A percentile compares a stretch with the other conserved stretches of the same genome.
These are phyloP conservation scores for Phrynocephalus versicolor DNA, from an alignment of 2,113 vertebrate genomes.

Conservation along the genomic window DNA sequence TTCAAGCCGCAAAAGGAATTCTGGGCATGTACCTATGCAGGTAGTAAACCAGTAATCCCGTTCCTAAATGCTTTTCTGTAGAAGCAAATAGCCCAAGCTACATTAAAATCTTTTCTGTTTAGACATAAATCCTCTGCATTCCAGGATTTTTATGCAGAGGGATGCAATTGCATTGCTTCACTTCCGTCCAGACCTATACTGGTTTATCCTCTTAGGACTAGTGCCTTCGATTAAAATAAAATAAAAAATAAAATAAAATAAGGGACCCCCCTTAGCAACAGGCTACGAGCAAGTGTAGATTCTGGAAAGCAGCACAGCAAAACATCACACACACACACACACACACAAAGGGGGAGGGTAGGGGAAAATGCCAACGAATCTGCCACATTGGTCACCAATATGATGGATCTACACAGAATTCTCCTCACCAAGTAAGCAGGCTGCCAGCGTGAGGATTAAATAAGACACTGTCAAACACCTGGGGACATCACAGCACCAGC, in stretches of 20 bases:
- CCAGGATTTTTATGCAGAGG: not conserved
- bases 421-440: not conserved
- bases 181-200: rapidly evolving
- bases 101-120: not conserved
- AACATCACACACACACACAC: not conserved
- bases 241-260: no score
- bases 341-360: not conserved
- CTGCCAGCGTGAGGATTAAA: not conserved
- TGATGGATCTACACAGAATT: not conserved
- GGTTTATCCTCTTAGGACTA: not conserved
- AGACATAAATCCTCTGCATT: not conserved
- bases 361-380: not conserved
- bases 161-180: no score
- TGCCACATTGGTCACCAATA: rapidly evolving
- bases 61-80: not conserved
- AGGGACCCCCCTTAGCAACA: not conserved
- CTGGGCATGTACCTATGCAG: not conserved
- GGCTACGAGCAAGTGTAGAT: rapidly evolving
- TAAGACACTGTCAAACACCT: not conserved
- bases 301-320: not conserved
- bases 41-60: not conserved
- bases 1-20: not conserved
- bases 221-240: no score
- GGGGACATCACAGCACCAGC: not conserved
- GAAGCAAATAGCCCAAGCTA: rapidly evolving